Conservation (phyloP, 2,113 vertebrate genomes). For the Micromys minutus region DNA sequence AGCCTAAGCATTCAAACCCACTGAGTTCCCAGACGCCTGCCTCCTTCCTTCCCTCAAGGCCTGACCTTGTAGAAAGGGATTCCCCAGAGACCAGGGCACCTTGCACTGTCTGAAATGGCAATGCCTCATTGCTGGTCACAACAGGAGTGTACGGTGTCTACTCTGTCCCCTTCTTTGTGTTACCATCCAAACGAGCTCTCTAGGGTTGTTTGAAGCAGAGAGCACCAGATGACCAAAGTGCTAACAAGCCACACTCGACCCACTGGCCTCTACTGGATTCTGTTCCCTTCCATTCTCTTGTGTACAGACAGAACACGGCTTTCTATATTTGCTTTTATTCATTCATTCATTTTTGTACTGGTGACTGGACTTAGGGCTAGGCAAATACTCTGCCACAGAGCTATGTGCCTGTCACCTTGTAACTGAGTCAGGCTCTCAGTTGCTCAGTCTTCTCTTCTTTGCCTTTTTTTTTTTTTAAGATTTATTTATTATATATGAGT, state of each 20-base stretch:
- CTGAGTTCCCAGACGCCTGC: too few relatives aligned
- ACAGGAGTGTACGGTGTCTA: background rate
- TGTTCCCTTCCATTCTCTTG: background rate
- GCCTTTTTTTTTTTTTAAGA: too few relatives aligned
- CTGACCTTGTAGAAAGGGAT: background rate
- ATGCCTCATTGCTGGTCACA: background rate
- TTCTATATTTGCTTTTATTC: background rate
- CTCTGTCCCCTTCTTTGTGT: background rate
- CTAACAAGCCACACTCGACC: background rate
- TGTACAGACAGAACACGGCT: background rate
- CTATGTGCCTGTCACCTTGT: background rate
- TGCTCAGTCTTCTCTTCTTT: background rate
- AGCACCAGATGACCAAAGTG: background rate
- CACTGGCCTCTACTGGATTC: background rate
- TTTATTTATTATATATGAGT: too few relatives aligned
- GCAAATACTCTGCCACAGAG: too few relatives aligned
- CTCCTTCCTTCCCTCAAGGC: background rate
- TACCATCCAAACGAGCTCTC: background rate
- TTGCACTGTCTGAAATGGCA: background rate
- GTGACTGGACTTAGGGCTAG: background rate
- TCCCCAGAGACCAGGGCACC: background rate
- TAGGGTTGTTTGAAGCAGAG: background rate
- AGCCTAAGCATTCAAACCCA: background rate
- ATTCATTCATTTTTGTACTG: background rate
- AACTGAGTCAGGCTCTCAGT: background rate